These are phyloP conservation scores for Sinocyclocheilus anophthalmus DNA, from an alignment of 2,113 vertebrate genomes.

Conservation along the genomic window DNA sequence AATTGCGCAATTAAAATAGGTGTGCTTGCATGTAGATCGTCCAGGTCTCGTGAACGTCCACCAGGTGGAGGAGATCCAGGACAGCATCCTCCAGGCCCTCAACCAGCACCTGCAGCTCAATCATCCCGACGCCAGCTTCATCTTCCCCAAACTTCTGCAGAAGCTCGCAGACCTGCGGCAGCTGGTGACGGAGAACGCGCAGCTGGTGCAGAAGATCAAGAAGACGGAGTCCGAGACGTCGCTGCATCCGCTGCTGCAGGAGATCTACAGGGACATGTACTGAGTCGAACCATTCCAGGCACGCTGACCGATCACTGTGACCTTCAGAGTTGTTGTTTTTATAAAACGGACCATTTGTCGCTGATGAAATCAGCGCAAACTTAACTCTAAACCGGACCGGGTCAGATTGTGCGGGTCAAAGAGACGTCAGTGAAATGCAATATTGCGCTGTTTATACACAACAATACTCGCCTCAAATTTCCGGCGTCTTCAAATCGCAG, in stretches of 20 bases:
- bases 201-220: constrained; percentile 88
- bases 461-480: too few species aligned
- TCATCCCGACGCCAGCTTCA: constrained; percentile 83
- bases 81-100: constrained; percentile 83
- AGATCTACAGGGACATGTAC: constrained; percentile 93
- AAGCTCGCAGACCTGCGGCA: constrained; percentile 89
- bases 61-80: constrained; percentile 88
- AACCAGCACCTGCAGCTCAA: constrained; percentile 84
- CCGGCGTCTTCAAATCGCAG: neutral
- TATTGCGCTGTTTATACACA: neutral
- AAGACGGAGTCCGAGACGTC: constrained; percentile 85
- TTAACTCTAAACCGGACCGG: neutral
- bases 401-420: neutral
- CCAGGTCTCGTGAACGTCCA: constrained; percentile 86
- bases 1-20: neutral
- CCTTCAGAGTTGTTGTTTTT: constrained; percentile 34
- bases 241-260: constrained; percentile 86
- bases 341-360: constrained; percentile 22
- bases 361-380: neutral
- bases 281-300: constrained; percentile 53
- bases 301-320: constrained; percentile 25
- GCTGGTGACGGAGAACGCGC: constrained; percentile 86
- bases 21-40: constrained; percentile 74
- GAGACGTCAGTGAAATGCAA: neutral
- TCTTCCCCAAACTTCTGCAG: constrained; percentile 90